Evolutionary conservation across 2,888 invertebrate species (phyloP).

Genomic region (Acleris holmiana): DNA sequence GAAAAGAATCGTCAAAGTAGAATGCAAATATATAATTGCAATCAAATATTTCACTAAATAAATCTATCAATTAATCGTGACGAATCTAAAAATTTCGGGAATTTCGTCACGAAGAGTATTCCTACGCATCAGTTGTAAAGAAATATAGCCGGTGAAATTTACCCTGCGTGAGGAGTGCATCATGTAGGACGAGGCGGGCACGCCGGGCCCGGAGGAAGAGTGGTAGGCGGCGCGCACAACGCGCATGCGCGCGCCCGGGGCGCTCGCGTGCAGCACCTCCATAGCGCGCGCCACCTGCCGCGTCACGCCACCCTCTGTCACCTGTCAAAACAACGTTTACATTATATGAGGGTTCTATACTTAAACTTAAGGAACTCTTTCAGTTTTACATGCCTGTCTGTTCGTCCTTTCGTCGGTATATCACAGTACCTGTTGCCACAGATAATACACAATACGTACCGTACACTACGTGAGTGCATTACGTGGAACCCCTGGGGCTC

Average conservation of each 20-base stretch:
- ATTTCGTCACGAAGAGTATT: no score
- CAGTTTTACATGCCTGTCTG: no score
- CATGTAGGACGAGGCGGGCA: constrained; percentile 72
- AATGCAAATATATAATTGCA: background rate
- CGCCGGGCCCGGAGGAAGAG: constrained; percentile 70
- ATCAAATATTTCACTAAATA: background rate
- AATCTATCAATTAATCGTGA: no score
- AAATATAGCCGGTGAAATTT: constrained; percentile 33
- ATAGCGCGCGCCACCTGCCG: constrained; percentile 82
- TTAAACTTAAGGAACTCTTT: no score
- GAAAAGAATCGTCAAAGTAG: background rate
- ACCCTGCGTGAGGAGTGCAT: constrained; percentile 77
- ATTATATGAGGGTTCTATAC: constrained; percentile 21
- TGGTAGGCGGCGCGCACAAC: constrained; percentile 87
- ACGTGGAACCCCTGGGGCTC: no score
- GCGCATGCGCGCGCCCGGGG: constrained; percentile 87
- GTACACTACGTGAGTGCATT: no score
- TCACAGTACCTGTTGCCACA: no score
- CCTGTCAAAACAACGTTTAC: constrained; percentile 53
- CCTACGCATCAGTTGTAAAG: background rate
- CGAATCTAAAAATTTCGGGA: no score
- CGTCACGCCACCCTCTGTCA: constrained; percentile 77
- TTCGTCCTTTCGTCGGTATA: no score
- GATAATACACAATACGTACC: no score
- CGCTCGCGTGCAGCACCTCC: constrained; percentile 89